A percentile compares a stretch with the other conserved stretches of the same genome.
Evolutionary conservation across 2,797 vertebrate species (phyloP).

Genomic region (Fistularia commersonii): DNA sequence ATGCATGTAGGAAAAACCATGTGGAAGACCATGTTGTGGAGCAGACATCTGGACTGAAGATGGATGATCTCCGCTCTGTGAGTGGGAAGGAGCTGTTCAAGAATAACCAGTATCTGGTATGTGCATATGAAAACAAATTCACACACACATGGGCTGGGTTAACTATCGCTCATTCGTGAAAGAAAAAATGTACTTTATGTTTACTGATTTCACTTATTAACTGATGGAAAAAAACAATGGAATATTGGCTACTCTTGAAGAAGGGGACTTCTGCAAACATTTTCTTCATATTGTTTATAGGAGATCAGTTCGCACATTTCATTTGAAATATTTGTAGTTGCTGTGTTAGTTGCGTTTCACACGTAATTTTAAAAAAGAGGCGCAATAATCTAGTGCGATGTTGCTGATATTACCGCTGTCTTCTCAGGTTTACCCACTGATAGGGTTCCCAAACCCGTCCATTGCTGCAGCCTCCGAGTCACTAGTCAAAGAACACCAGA

Average conservation of each 20-base stretch:
- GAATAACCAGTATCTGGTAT: constrained; percentile 66
- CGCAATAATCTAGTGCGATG: no score
- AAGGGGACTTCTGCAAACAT: no score
- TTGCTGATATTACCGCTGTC: neutral
- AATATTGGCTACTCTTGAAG: no score
- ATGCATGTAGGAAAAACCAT: constrained; percentile 58
- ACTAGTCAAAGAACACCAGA: constrained; percentile 66
- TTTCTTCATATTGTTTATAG: no score
- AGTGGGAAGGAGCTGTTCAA: constrained; percentile 71
- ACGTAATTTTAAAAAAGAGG: no score
- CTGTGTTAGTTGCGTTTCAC: no score
- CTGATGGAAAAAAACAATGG: no score
- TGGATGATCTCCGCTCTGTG: constrained; percentile 49
- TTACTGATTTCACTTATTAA: no score
- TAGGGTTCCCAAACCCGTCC: constrained; percentile 57
- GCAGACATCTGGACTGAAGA: constrained; percentile 56
- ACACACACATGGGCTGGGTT: constrained; percentile 2
- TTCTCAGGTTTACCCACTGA: constrained; percentile 66
- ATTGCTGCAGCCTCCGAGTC: constrained; percentile 63
- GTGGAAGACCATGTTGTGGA: constrained; percentile 57
- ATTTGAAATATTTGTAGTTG: no score
- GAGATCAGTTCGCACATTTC: no score
- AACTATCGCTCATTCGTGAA: no score
- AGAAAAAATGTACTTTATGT: no score
- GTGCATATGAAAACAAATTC: constrained; percentile 5